These are phyloP conservation scores for Drosophila pectinifera DNA, from an alignment of 1,140 invertebrate genomes.

Conservation along the genomic window DNA sequence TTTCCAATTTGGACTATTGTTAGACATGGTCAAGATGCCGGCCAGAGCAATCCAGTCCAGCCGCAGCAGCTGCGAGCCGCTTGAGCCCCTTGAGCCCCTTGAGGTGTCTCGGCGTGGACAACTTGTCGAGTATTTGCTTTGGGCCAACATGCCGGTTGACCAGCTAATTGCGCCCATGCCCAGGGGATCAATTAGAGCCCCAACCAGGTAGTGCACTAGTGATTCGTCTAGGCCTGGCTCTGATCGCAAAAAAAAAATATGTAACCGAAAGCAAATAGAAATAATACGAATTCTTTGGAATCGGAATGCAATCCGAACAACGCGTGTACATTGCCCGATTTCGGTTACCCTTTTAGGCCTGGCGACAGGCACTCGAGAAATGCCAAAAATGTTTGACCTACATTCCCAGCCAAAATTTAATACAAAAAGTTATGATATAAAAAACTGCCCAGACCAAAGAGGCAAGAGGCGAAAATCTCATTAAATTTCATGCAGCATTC, in stretches of 20 bases:
- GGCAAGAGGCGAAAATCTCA: slow-evolving; percentile 62
- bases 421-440: slow-evolving; percentile 61
- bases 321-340: slow-evolving; percentile 62
- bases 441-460: slow-evolving; percentile 26
- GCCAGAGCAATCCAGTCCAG: slow-evolving; percentile 37
- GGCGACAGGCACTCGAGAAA: slow-evolving; percentile 48
- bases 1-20: slow-evolving; percentile 77
- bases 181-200: slow-evolving; percentile 75
- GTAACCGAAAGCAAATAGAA: background rate
- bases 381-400: slow-evolving; percentile 77
- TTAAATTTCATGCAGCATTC: slow-evolving; percentile 71
- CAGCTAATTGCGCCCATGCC: slow-evolving; percentile 75
- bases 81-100: too few species aligned
- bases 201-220: slow-evolving; percentile 36
- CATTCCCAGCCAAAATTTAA: slow-evolving; percentile 52
- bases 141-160: slow-evolving; percentile 44
- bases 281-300: slow-evolving; percentile 18
- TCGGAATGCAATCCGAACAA: slow-evolving; percentile 60
- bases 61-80: too few species aligned
- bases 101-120: slow-evolving; percentile 43
- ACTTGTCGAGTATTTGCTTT: slow-evolving; percentile 43
- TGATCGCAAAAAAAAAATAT: background rate
- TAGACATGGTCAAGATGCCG: slow-evolving; percentile 53
- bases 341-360: slow-evolving; percentile 61
- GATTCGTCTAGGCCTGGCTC: slow-evolving; percentile 34